Conservation (phyloP, 2,797 vertebrate genomes). For the Helarctos malayanus region DNA sequence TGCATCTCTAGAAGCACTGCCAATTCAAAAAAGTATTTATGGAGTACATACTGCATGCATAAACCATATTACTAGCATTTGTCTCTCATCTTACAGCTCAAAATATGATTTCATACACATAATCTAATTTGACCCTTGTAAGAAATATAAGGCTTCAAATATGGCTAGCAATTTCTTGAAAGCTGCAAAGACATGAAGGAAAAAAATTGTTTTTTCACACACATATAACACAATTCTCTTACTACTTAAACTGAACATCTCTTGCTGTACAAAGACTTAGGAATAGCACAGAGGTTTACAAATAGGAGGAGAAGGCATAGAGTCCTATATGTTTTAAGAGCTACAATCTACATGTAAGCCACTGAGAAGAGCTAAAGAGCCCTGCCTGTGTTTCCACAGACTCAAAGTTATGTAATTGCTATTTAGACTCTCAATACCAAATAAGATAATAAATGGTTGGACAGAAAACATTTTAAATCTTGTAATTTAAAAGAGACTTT, state of each 20-base stretch:
- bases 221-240: not conserved
- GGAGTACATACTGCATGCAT: not conserved
- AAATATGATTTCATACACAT: not conserved
- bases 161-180: not conserved
- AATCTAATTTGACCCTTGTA: constrained; percentile 30
- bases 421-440: not conserved
- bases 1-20: not conserved
- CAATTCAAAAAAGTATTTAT: constrained; percentile 21
- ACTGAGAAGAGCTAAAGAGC: not conserved
- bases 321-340: not conserved
- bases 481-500: not conserved
- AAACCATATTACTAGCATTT: not conserved
- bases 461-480: not conserved
- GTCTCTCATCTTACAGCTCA: not conserved
- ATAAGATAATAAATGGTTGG: not conserved
- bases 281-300: not conserved
- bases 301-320: not conserved
- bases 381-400: not conserved
- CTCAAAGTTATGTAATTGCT: not conserved
- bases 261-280: not conserved
- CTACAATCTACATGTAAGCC: not conserved
- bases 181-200: not conserved
- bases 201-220: not conserved
- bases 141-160: not conserved
- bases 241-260: not conserved